A percentile compares a stretch with the other conserved stretches of the same genome.
phyloP scores from a whole-genome alignment of 2,797 vertebrate species.

The Numenius phaeopus region DNA sequence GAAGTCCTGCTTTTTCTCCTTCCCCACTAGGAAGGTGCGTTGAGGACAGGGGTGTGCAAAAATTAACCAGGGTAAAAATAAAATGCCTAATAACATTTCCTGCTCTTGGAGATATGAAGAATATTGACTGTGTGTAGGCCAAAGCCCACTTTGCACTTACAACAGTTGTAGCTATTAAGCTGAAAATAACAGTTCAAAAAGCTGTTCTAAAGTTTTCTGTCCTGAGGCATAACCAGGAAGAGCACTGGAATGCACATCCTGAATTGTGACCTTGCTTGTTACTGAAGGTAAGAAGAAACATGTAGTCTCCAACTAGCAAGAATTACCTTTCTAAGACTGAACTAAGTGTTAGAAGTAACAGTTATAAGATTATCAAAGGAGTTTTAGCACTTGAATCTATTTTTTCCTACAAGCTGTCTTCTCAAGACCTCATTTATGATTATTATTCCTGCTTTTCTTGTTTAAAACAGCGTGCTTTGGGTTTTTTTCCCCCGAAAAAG shows the following conservation, averaged over 20 bases:
- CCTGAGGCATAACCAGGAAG: neutral
- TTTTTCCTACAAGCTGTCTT: neutral
- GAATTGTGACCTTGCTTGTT: neutral
- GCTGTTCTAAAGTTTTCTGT: constrained; percentile 9
- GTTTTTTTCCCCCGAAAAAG: too few relatives aligned
- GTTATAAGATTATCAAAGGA: neutral
- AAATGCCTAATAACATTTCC: neutral
- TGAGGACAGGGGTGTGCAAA: neutral
- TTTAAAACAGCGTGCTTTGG: neutral
- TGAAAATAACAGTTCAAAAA: constrained; percentile 39
- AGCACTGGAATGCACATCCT: neutral
- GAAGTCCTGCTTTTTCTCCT: neutral
- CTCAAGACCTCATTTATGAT: neutral
- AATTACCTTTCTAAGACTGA: neutral
- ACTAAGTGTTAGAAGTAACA: neutral
- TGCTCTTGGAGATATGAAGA: neutral
- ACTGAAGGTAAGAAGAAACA: neutral
- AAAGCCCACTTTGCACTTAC: neutral
- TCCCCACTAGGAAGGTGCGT: neutral
- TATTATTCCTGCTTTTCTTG: neutral
- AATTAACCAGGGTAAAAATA: neutral
- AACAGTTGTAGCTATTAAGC: neutral
- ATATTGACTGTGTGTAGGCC: neutral
- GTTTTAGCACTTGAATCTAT: neutral
- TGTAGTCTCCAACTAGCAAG: neutral